Base-by-base conservation (phyloP, 2,888 invertebrate genomes). In the Tuberolachnus salignus region DNA sequence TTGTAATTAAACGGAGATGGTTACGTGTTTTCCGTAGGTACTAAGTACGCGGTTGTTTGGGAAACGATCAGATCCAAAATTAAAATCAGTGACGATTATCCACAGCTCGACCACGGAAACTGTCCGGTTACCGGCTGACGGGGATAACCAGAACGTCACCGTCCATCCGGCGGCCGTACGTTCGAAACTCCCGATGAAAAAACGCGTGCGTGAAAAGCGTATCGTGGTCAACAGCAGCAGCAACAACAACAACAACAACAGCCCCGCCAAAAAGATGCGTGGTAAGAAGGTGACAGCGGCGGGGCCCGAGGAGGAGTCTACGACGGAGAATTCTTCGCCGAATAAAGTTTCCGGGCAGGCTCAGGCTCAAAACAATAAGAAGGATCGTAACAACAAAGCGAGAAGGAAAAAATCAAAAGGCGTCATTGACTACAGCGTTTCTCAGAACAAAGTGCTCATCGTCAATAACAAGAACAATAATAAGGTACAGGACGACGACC, bases 31-130 rank as follows among this genome's bases (percentile, higher is more conserved):
- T 44, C 9, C 16, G 53, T 87, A 94, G 94, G 89, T 93, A 84
- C 88, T 92, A 84, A 93, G 93, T 88, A 92, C 92, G 83, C 91
- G 91, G 84, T 88, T 93, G 84, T 88, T 94, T 84, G 92, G 94
- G 84, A 94, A 94, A 84, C 89, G 90, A 82, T 90, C 91, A 82
- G 92, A 92, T 86, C 89, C 91, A 86, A 94, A 94, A 86, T 88
- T 93, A 84, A 94, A 94, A 86, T 92, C 93, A 23, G 91, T 94
- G 83, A 94, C 94, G 83, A 94, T 94, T 85, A 93, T 94, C 84
- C 94, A 94, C 89, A 94, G 93, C 85, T 93, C 94, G 83, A 92
- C 94, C 80, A 94, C 94, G 81, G 94, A 94, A 87, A 94, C 94
- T 82, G 94, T 94, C 82, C 90, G 94, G 42, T 87, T 94, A 83